Evolutionary conservation across 1,140 invertebrate species (phyloP).

Genomic region (Gryllus bimaculatus): DNA sequence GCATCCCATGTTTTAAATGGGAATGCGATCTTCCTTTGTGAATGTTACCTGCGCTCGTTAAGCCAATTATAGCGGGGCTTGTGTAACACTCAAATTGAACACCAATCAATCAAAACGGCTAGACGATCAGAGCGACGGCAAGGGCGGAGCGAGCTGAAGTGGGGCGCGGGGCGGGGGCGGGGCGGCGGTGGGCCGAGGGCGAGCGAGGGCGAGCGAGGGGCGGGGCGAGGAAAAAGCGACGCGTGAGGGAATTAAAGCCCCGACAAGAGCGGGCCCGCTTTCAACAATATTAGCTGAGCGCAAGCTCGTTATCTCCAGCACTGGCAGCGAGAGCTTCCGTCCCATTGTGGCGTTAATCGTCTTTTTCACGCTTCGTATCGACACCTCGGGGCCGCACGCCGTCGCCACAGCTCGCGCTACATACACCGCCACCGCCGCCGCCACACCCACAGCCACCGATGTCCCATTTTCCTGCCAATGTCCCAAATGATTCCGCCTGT

Average conservation of each 20-base stretch:
- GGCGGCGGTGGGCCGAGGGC: not conserved
- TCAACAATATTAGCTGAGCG: slow-evolving; percentile 4
- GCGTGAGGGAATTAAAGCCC: not conserved
- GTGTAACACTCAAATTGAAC: slow-evolving; percentile 4
- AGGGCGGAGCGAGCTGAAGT: no score
- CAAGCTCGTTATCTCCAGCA: not conserved
- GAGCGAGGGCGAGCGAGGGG: not conserved
- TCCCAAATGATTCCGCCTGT: no score
- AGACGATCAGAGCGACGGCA: not conserved
- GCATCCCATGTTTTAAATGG: not conserved
- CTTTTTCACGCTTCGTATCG: not conserved
- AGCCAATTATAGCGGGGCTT: not conserved
- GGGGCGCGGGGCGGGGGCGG: no score
- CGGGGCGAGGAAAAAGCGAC: not conserved
- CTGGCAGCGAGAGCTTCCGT: not conserved
- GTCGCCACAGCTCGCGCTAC: no score
- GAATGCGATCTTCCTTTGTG: not conserved
- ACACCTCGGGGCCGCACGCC: no score
- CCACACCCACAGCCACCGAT: no score
- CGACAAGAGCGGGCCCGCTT: not conserved
- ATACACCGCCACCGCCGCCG: no score
- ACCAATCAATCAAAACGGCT: not conserved
- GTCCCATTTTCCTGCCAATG: no score
- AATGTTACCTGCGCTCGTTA: not conserved
- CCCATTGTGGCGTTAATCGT: not conserved